Base-by-base conservation (phyloP, 2,888 invertebrate species). In the Clanis bilineata region DNA sequence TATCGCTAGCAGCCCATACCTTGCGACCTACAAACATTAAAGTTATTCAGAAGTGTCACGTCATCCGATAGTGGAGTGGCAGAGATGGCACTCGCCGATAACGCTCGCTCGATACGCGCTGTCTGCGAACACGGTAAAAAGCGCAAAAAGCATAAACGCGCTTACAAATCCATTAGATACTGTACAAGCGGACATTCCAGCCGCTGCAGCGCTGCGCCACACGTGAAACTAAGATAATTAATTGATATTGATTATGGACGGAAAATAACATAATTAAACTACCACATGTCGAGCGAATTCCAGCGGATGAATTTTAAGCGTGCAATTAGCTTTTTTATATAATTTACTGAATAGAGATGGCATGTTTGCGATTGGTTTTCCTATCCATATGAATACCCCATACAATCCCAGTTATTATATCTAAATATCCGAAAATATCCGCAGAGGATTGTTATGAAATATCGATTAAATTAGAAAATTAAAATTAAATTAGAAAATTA, bases 71-170 rank as follows among this genome's bases (percentile, higher is more conserved):
- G 55, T 36, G 43, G 44, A 59, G 41, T 54, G 55, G 59, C 55
- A 39, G 54, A 55, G 59, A 59, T 59, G 25, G 59, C 59, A 59
- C 41, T 43, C 54, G 28, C 9, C 10, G 59, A 59, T 59, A 59
- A 43, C 21, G n/a, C n/a, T n/a, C 9, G 55, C n/a, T 12, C 15
- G 43, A 55, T 58, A 58, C 47, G 23, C 25, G 25, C 38, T 58
- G 58, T 51, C 51, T 39, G 12, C 47, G 15, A 58, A 58, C 47
- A 58, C 9, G n/a, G 28, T 51, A 51, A 58, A 58, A 39, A 58
- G 25, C 25, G 47, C 47, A 58, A 58, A 51, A 25, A 18, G 47
- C 39, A 25, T 25, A 58, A 18, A 32, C 51, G 51, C 51, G 51
- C 51, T 51, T 51, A 51, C 51, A 51, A 51, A 51, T 51, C 51